Base-by-base conservation (phyloP, 2,113 vertebrate genomes). In the Sardina pilchardus region DNA sequence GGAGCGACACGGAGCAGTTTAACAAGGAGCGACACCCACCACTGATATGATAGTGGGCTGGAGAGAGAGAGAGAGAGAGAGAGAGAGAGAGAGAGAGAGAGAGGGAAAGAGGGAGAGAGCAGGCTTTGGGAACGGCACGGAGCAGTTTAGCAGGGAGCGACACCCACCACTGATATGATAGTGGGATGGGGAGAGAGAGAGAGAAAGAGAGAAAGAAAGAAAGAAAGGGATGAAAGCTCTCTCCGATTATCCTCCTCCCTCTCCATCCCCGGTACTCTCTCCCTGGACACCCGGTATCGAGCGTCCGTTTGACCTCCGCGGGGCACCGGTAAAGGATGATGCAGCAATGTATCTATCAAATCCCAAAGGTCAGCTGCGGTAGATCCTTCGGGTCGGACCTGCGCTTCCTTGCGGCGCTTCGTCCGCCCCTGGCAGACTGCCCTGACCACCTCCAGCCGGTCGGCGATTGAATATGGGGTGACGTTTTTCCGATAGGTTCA, bases 401-500 rank as follows among this genome's bases (percentile, higher is more conserved):
- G 84, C 85, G 90, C 71, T 88, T 89, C 87, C 87, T 90, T 89
- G 87, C 81, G 89, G 87, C 90, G 86, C 89, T 82, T 83, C 63
- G 82, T 39, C 89, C 63, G 80, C 1, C 83, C 84, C 90, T 93
- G 91, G 92, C 93, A 89, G 82, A 42, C 24, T 19, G 90, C 91
- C 91, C 87, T 67, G 48, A 26, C 63, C 34, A 12, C 3, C 71
- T 3, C 30, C 8, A 0, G 45, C 86, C 84, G 88, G 85, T 90
- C 90, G 85, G 21, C 88, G 92, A 93, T 92, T 91, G 92, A 93
- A 94, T 92, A 89, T 90, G 84, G 84, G 82, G 88, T 93, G 94
- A 94, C 94, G 93, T 87, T 81, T 94, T 91, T 93, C 90, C 94
- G 93, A 94, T 95, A 94, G 89, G 90, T 93, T 92, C 85, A 88